Evolutionary conservation across 2,797 vertebrate species (phyloP), one percentile per base, ranked within the genome.

Genomic region (Bovichtus diacanthus): DNA sequence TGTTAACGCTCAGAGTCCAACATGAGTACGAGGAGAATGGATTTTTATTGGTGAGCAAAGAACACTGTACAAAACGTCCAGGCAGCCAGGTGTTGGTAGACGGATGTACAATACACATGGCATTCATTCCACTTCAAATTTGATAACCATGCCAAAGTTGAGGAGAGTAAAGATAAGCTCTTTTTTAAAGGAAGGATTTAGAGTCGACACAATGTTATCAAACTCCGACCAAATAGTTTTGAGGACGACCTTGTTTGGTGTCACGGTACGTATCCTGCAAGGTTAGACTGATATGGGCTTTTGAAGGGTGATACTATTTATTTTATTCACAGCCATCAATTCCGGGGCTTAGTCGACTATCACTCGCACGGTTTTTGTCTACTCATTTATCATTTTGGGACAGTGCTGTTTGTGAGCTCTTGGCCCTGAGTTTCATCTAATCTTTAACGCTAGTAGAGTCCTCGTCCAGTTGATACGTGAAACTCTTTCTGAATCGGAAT

Each of bases 391-490:
- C 34, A 6, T 34, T 34, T 6, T 34, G 31, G 34, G 31, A 34
- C 16, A 47, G 16, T 47, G 31, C 9, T 25, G n/a, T 63, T 50
- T 34, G 38, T 34, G 50, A 21, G 25, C 44, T 21, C 18, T 21
- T 41, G 56, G 29, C 6, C 49, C n/a, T 25, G 7, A 54, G 7
- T 44, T 56, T 66, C 16, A 77, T 87, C 44, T 72, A 25, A 70
- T 60, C 55, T 41, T 9, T 46, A 29, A 27, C 58, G 43, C 21
- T 58, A n/a, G 21, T 27, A 2, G 27, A 51, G 31, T 61, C 53
- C 34, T 61, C 10, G 3, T 38, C 23, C 11, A 27, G 66, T 29
- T 58, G 50, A 46, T 74, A 29, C 71, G 58, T 49, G 34, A 34
- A 46, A 23, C 19, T 34, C 31, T 34, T 55, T 19, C n/a, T 50